phyloP scores from a whole-genome alignment of 2,797 vertebrate genomes.

The Melanotaenia nigrans region DNA sequence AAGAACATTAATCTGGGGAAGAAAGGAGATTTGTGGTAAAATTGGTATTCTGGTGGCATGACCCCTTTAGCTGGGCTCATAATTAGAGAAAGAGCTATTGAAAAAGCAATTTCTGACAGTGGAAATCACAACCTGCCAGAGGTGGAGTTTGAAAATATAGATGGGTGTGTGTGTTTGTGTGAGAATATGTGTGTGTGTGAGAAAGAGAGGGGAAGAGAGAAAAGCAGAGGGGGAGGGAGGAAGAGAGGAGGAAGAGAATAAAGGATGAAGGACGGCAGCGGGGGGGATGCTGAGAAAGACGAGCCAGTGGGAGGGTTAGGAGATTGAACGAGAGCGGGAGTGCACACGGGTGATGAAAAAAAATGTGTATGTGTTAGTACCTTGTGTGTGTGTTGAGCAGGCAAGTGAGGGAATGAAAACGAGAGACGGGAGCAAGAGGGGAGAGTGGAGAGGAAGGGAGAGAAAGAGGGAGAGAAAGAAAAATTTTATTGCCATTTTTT shows the following conservation, averaged over 20 bases:
- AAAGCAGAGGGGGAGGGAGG: conserved; percentile 41
- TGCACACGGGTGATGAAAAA: conserved; percentile 71
- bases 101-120: conserved; percentile 88
- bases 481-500: conserved; percentile 83
- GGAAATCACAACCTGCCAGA: conserved; percentile 87
- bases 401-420: conserved; percentile 73
- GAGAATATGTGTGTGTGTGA: conserved; percentile 28
- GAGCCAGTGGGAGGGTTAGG: conserved; percentile 74
- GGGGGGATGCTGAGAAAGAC: conserved; percentile 81
- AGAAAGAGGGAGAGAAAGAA: conserved; percentile 62
- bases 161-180: conserved; percentile 58
- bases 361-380: conserved; percentile 13
- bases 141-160: conserved; percentile 83
- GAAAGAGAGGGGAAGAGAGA: conserved; percentile 23
- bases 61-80: conserved; percentile 84
- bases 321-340: conserved; percentile 74
- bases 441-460: conserved; percentile 40
- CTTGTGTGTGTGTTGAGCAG: conserved; percentile 52
- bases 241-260: conserved; percentile 72
- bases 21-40: conserved; percentile 64
- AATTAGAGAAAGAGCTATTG: conserved; percentile 87
- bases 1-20: conserved; percentile 57
- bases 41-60: conserved; percentile 85
- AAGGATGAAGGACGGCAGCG: conserved; percentile 80
- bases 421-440: conserved; percentile 56